Conservation (phyloP, 2,113 vertebrate species). For the Tiliqua scincoides region DNA sequence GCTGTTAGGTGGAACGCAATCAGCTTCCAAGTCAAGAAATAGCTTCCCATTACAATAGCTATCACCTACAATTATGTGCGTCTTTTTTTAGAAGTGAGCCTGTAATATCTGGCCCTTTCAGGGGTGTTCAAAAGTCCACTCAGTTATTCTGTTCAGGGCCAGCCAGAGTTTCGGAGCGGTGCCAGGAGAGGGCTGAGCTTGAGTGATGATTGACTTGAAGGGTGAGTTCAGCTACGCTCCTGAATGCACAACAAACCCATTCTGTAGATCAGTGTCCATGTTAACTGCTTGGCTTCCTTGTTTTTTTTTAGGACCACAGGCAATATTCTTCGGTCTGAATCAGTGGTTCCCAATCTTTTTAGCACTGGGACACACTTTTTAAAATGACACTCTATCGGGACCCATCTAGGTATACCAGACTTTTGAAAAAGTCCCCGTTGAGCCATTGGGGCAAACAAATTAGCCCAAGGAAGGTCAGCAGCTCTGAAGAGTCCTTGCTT, state of each 20-base stretch:
- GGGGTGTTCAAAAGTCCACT: background rate
- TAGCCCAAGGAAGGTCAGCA: background rate
- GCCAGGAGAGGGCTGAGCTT: background rate
- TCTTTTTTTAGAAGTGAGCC: background rate
- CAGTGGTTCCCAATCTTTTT: too few relatives aligned
- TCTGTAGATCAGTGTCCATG: background rate
- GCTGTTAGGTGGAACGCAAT: conserved; percentile 1
- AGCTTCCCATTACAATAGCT: conserved; percentile 1
- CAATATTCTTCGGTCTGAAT: background rate
- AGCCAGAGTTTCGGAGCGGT: background rate
- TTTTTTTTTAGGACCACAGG: background rate
- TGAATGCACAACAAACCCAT: background rate
- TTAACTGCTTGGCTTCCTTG: background rate
- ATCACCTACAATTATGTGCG: background rate
- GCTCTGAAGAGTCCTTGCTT: too few relatives aligned
- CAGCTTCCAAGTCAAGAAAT: conserved; percentile 25
- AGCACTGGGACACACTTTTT: too few relatives aligned
- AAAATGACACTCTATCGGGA: too few relatives aligned
- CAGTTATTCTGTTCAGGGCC: background rate
- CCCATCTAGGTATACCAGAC: too few relatives aligned
- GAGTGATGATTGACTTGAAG: background rate
- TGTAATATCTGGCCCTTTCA: background rate
- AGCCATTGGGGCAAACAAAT: background rate
- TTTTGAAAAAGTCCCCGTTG: too few relatives aligned
- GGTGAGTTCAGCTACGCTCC: background rate